Percentiles rank a stretch among this genome's conserved stretches.
phyloP scores from a whole-genome alignment of 2,113 vertebrate genomes.

The Megalops atlanticus region DNA sequence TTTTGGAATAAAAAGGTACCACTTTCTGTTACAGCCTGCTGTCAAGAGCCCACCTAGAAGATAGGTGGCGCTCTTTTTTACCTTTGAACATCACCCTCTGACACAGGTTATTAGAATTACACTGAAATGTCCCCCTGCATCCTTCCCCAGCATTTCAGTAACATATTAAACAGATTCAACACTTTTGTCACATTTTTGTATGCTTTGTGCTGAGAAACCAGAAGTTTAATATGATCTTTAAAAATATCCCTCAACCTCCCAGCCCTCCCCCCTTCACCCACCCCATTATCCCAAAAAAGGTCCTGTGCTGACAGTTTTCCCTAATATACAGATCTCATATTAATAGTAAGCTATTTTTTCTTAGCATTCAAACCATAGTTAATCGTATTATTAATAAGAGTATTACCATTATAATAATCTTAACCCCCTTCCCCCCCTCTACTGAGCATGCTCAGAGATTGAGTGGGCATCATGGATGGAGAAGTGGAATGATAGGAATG shows the following conservation, averaged over 20 bases:
- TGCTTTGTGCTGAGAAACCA: conserved; percentile 78
- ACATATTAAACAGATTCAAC: conserved; percentile 59
- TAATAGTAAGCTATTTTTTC: conserved; percentile 79
- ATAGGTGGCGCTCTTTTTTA: conserved; percentile 61
- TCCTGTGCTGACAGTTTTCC: conserved; percentile 75
- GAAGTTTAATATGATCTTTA: conserved; percentile 68
- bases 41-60: conserved; percentile 64
- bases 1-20: conserved; percentile 65
- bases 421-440: conserved; percentile 50
- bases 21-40: conserved; percentile 68
- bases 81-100: conserved; percentile 72
- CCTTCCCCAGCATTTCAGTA: conserved; percentile 50
- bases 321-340: conserved; percentile 81
- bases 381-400: conserved; percentile 74
- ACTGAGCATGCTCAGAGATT: conserved; percentile 76
- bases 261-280: conserved; percentile 43
- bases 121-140: conserved; percentile 66
- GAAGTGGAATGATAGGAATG: conserved; percentile 34
- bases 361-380: conserved; percentile 79
- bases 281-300: conserved; percentile 64
- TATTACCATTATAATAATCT: conserved; percentile 69
- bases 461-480: conserved; percentile 63
- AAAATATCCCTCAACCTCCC: conserved; percentile 53
- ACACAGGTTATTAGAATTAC: conserved; percentile 60
- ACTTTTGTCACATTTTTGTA: conserved; percentile 63